Conservation (phyloP, 2,113 vertebrate species). For the Desmodus rotundus region DNA sequence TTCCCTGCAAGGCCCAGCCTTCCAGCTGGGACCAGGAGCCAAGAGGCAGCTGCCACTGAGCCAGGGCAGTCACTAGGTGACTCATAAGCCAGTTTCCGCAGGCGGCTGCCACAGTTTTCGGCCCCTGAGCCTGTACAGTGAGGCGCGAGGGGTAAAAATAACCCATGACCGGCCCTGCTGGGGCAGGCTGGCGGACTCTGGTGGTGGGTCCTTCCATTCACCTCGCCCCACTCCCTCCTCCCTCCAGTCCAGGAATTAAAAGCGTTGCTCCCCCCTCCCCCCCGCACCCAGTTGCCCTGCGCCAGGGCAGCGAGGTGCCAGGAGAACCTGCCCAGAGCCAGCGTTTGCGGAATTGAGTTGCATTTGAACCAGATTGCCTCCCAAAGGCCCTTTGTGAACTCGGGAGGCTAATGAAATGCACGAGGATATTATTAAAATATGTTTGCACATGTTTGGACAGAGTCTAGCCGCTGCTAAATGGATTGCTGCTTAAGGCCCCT, state of each 20-base stretch:
- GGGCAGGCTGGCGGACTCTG: neutral
- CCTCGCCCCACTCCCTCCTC: neutral
- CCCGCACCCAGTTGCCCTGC: neutral
- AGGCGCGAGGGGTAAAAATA: constrained; percentile 57
- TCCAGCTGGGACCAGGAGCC: neutral
- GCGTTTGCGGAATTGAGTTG: neutral
- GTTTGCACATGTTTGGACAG: constrained; percentile 10
- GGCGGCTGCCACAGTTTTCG: constrained; percentile 47
- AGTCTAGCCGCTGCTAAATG: neutral
- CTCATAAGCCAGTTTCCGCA: constrained; percentile 52
- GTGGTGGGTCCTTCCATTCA: neutral
- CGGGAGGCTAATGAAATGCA: neutral
- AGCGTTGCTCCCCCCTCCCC: neutral
- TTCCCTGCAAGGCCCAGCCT: neutral
- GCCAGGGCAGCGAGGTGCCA: constrained; percentile 10
- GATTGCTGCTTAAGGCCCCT: neutral
- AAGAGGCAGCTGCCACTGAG: neutral
- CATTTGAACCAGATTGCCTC: neutral
- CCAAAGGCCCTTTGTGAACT: constrained; percentile 49
- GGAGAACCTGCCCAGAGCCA: constrained; percentile 19
- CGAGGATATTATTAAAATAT: constrained; percentile 23
- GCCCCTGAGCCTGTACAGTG: constrained; percentile 26
- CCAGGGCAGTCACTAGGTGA: constrained; percentile 39
- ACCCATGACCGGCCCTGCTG: neutral
- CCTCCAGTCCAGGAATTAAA: constrained; percentile 21